phyloP scores from a whole-genome alignment of 2,113 vertebrate genomes.

The Ailurus styani region DNA sequence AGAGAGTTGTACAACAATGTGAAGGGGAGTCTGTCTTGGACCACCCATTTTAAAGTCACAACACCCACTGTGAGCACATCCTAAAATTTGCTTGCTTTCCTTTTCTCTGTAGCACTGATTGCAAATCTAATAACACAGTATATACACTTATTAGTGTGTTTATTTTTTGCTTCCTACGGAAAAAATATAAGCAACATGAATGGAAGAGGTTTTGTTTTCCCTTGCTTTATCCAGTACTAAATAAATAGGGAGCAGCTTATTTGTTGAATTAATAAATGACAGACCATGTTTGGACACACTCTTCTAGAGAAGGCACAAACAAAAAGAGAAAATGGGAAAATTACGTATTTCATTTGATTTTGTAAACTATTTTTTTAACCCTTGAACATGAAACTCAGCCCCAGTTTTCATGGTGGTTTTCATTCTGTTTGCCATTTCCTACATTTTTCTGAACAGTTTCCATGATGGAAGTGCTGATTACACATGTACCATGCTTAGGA shows the following conservation, averaged over 20 bases:
- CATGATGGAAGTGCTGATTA: background rate
- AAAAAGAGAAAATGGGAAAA: background rate
- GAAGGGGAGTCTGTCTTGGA: background rate
- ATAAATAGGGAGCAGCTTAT: background rate
- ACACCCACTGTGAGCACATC: background rate
- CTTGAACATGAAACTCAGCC: background rate
- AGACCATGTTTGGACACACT: background rate
- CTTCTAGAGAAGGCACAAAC: background rate
- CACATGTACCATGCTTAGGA: background rate
- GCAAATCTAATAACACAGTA: background rate
- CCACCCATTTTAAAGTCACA: background rate
- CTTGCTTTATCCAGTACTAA: background rate
- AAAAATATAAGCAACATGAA: background rate
- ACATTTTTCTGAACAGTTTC: background rate
- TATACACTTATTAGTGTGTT: background rate
- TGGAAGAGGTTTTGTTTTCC: background rate
- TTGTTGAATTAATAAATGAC: background rate
- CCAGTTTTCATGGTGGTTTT: background rate
- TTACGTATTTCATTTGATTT: background rate
- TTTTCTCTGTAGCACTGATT: background rate
- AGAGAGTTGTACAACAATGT: background rate
- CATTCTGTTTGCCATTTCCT: background rate
- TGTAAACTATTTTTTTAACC: background rate
- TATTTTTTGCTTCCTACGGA: background rate
- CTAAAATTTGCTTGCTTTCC: background rate